Evolutionary conservation across 2,797 vertebrate species (phyloP), one percentile per base, ranked within the genome.

Genomic region (Sciurus carolinensis): DNA sequence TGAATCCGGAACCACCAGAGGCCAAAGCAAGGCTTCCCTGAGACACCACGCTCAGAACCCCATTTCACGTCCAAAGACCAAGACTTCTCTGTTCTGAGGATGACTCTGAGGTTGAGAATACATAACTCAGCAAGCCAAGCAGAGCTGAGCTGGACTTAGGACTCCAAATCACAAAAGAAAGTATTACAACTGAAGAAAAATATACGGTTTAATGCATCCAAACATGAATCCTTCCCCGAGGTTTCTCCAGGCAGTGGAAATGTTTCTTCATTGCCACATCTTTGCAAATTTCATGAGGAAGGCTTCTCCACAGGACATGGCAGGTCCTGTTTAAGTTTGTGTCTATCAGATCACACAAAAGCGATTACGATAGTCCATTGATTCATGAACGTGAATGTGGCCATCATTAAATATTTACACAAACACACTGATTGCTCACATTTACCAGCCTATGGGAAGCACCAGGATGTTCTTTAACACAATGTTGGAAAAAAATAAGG

Each of bases 391-490:
- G 15, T 36, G 59, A 90, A 59, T 39, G 76, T 94, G 95, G 96
- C 93, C 96, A 90, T 66, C 62, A 72, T 69, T 62, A 98, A 95
- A 84, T 96, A 80, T 96, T 96, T 97, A 96, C 85, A 57, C 82
- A 97, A 95, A 96, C 95, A 95, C 90, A 82, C 30, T 93, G 96
- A 98, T 97, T 93, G 90, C 87, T 91, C 93, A 59, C 39, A 87
- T 96, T 89, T 75, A 36, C 17, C 77, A 90, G 87, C 81, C 77
- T 33, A 47, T 6, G 39, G 67, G 93, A 79, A 90, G 39, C 62
- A 62, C 59, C 20, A 54, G 66, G 30, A 62, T 80, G n/a, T 39
- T 87, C 93, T 87, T 67, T 42, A 86, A 15, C 44, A 81, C 47
- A 18, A 59, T 4, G 30, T 42, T 22, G 66, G 6, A 24, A 36